Percentiles rank a stretch among this genome's conserved stretches.
phyloP scores from a whole-genome alignment of 2,797 vertebrate species.

The Liparis tanakae region DNA sequence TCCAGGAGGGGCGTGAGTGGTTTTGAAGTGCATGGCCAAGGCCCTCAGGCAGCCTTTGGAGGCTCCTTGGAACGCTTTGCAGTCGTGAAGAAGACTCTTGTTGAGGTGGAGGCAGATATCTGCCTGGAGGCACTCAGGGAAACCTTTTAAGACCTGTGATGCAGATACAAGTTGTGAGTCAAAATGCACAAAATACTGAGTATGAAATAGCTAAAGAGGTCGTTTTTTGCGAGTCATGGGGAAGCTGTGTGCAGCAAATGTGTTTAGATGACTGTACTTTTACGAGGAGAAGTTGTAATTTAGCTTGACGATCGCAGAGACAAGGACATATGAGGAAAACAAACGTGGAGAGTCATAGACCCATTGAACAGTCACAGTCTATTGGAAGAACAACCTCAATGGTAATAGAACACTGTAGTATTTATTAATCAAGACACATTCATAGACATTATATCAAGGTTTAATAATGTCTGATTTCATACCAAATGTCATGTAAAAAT shows the following conservation, averaged over 20 bases:
- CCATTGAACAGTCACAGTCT: background rate
- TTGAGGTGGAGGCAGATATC: conserved; percentile 99
- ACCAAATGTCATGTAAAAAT: conserved; percentile 20
- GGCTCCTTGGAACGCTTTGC: conserved; percentile 95
- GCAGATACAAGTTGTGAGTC: conserved; percentile 45
- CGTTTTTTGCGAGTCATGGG: conserved; percentile 55
- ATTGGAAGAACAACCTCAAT: background rate
- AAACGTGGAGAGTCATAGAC: conserved; percentile 11
- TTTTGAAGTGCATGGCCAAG: conserved; percentile 97
- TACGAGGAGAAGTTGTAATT: conserved; percentile 20
- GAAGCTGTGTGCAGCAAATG: conserved; percentile 52
- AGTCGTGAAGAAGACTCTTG: conserved; percentile 91
- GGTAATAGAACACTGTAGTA: background rate
- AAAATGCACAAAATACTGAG: conserved; percentile 25
- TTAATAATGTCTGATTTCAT: background rate
- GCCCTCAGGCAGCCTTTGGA: conserved; percentile 98
- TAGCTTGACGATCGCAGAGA: conserved; percentile 27
- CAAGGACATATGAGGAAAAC: conserved; percentile 27
- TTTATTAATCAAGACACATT: background rate
- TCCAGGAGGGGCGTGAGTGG: conserved; percentile 95
- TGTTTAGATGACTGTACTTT: conserved; percentile 29
- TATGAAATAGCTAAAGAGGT: conserved; percentile 33
- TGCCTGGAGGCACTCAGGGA: conserved; percentile 99
- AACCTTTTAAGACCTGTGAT: conserved; percentile 95
- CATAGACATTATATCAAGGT: background rate